Percentiles rank a stretch among this genome's conserved stretches.
Evolutionary conservation across 2,113 vertebrate species (phyloP).

Genomic region (Grantiella picta): DNA sequence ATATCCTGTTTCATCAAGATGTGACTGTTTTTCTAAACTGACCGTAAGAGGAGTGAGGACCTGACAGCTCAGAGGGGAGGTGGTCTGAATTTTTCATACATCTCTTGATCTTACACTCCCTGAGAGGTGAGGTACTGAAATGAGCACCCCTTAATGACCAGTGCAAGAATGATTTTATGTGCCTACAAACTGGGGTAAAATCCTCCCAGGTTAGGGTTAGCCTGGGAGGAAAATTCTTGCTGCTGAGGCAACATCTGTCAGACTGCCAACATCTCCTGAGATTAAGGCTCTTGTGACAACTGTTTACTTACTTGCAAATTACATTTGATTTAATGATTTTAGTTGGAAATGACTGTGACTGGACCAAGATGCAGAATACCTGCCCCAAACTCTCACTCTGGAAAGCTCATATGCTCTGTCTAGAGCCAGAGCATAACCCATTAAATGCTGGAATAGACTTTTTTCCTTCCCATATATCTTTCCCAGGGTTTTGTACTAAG

Average conservation of each 20-base stretch:
- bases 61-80: background rate
- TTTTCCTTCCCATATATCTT: background rate
- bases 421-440: background rate
- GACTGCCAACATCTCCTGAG: background rate
- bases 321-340: background rate
- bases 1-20: background rate
- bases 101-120: background rate
- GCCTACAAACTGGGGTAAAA: background rate
- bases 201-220: background rate
- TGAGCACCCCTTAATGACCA: background rate
- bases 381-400: background rate
- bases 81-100: background rate
- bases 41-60: background rate
- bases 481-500: background rate
- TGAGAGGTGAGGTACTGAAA: background rate
- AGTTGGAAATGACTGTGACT: background rate
- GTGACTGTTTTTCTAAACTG: background rate
- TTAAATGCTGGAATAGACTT: background rate
- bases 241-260: background rate
- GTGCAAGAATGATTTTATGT: background rate
- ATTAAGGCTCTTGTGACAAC: background rate
- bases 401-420: background rate
- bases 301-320: background rate
- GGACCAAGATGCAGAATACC: background rate
- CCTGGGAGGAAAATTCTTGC: background rate